These are phyloP conservation scores for Isichthys henryi DNA, from an alignment of 2,113 vertebrate genomes.

Conservation along the genomic window DNA sequence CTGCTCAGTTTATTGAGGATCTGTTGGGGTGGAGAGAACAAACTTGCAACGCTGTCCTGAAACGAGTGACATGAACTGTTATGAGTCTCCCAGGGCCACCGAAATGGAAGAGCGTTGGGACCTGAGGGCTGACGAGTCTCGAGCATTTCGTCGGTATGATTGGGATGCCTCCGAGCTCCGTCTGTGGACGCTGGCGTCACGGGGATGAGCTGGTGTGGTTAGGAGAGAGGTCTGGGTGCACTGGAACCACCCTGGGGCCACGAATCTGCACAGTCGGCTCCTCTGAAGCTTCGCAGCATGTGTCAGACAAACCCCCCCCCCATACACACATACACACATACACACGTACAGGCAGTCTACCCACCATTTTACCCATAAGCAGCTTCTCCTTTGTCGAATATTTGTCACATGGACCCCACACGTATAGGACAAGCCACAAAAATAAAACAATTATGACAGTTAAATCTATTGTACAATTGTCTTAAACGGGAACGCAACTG, in stretches of 20 bases:
- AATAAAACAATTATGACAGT: background rate
- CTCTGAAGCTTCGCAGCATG: background rate
- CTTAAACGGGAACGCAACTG: background rate
- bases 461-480: background rate
- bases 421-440: background rate
- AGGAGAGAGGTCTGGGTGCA: background rate
- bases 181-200: constrained; percentile 6
- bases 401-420: background rate
- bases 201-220: background rate
- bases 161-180: background rate
- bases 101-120: background rate
- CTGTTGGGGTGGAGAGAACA: background rate
- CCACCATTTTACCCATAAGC: background rate
- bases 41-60: background rate
- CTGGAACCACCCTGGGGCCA: background rate
- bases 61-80: background rate
- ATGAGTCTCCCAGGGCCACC: background rate
- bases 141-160: background rate
- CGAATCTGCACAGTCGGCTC: background rate
- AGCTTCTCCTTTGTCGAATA: background rate
- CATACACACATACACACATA: too few species aligned
- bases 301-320: background rate
- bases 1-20: background rate
- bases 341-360: background rate
- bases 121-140: background rate